Conservation (phyloP, 2,888 invertebrate genomes). For the Luperina nickerlii region DNA sequence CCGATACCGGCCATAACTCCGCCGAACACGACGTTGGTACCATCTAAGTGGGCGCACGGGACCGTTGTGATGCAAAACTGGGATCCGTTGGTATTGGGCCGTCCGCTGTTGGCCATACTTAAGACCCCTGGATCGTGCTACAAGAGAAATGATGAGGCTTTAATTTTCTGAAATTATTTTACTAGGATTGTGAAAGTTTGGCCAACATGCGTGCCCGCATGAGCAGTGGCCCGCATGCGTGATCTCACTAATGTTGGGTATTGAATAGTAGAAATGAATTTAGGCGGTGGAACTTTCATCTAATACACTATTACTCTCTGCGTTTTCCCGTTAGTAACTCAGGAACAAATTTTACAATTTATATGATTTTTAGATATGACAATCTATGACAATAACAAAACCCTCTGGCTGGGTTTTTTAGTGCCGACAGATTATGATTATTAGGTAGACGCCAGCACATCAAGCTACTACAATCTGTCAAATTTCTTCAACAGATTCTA, state of each 20-base stretch:
- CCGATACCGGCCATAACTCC: slow-evolving; percentile 94
- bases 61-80: slow-evolving; percentile 98
- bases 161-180: background rate
- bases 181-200: background rate
- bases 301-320: too few species aligned
- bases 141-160: slow-evolving; percentile 18
- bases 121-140: slow-evolving; percentile 92
- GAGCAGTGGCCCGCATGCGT: background rate
- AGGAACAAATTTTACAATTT: background rate
- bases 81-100: slow-evolving; percentile 96
- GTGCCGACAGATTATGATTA: background rate
- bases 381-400: background rate
- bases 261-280: background rate
- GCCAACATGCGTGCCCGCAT: background rate
- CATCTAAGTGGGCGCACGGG: slow-evolving; percentile 94
- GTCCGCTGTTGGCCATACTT: slow-evolving; percentile 95
- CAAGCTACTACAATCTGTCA: too few species aligned
- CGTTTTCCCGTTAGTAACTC: background rate
- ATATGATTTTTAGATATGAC: background rate
- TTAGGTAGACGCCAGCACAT: background rate
- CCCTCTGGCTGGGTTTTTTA: background rate
- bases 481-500: too few species aligned
- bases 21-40: slow-evolving; percentile 95
- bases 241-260: background rate
- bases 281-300: background rate